Base-by-base conservation (phyloP, 2,888 invertebrate species). In the Hymenopus coronatus region DNA sequence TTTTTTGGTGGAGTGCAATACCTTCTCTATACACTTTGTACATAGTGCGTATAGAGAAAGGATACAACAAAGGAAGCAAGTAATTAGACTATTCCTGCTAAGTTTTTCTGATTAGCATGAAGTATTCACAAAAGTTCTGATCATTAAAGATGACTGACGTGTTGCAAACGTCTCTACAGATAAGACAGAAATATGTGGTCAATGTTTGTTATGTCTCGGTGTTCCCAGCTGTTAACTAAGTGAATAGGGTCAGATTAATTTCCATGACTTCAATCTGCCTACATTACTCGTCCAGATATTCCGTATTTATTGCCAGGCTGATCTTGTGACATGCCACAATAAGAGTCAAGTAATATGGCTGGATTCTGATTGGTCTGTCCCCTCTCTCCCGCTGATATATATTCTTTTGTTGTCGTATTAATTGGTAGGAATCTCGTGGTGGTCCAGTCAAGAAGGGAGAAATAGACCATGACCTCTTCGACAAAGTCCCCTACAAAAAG, bases 281-380 rank as follows among this genome's bases (percentile, higher is more conserved):
- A 88, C 33, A 46, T 85, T 84, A 84, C 84, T 28, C 27, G 85
- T 4, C 54, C 54, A 85, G 81, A 84, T 40, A 84, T 28, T 82
- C 88, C 30, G 70, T 88, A 84, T 88, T 88, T 88, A 88, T 88
- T 88, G 86, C 81, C n/a, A 70, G 54, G n/a, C n/a, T 86, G 85
- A 85, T 33, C 85, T 84, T 85, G 14, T 85, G 85, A 86, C 86
- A 86, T 81, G 28, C 14, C 86, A 86, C 86, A 86, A 86, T 28
- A 81, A 86, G 86, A 86, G 70, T 81, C 30, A 86, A 86, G 86
- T 85, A 85, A 54, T 54, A 25, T 54, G 27, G 54, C 85, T 54
- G 27, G 54, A 81, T 86, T 86, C 28, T 86, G 86, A 86, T 86
- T 86, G 28, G 86, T 86, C 15, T 28, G 81, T 81, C 28, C 54